phyloP scores from a whole-genome alignment of 2,113 vertebrate species.

The Chlamydotis undulata region DNA sequence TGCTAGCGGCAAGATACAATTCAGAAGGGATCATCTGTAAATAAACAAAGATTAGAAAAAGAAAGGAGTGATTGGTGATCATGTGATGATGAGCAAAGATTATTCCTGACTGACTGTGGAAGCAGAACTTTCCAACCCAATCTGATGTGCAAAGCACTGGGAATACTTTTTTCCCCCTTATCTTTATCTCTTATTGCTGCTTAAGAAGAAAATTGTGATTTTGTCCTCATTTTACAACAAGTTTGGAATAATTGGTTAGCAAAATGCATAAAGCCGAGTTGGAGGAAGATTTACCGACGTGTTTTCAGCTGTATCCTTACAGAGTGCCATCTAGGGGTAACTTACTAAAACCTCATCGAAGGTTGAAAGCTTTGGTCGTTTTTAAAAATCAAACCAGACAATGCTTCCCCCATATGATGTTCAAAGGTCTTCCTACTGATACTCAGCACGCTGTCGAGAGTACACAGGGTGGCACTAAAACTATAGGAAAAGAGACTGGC shows the following conservation, averaged over 20 bases:
- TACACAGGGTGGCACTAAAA: not conserved
- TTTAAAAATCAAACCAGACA: not conserved
- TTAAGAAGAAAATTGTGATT: not conserved
- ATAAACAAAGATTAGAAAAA: not conserved
- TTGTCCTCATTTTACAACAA: not conserved
- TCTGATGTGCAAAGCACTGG: not conserved
- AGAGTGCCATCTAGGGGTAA: constrained; percentile 43
- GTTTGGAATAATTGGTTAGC: not conserved
- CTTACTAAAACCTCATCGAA: not conserved
- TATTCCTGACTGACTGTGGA: not conserved
- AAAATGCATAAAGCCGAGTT: not conserved
- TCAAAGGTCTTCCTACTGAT: not conserved
- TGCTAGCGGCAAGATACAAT: not conserved
- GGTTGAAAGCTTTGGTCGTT: rapidly evolving
- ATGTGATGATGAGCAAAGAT: not conserved
- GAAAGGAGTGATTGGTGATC: not conserved
- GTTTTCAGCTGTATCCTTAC: not conserved
- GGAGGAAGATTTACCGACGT: not conserved
- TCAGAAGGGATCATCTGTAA: not conserved
- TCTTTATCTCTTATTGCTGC: not conserved
- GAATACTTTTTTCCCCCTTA: not conserved
- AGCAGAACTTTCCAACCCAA: not conserved
- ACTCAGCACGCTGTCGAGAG: not conserved
- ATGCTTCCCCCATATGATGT: not conserved
- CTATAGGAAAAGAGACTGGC: not conserved